Evolutionary conservation across 2,888 invertebrate genomes (phyloP), one percentile per base, ranked within the genome.

Genomic region (Sarcophaga carnaria): DNA sequence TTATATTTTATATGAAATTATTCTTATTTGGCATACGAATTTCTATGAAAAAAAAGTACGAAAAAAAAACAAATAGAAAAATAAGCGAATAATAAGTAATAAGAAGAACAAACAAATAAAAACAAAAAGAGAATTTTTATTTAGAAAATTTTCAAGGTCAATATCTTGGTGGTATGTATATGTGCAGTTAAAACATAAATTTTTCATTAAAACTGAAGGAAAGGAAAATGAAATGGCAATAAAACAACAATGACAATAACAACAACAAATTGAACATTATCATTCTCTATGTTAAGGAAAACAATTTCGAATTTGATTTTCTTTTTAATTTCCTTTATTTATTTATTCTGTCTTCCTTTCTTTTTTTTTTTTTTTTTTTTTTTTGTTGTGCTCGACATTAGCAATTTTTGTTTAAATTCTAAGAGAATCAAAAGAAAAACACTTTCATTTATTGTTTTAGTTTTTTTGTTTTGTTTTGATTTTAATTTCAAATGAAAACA

Each of bases 131-230:
- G 37, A 10, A 37, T 83, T 83, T 80, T 77, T 78, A 86, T 86
- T 74, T 83, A 64, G 11, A 78, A 81, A 78, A 67, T 72, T 20
- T 77, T 86, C 86, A 86, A 86, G 86, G 86, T 70, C 78, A 86
- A 60, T 83, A 87, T 81, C 72, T 80, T 59, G 70, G 22, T 27
- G 54, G 47, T 49, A 2, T 37, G 8, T 47, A 22, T 22, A 20
- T 54, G 80, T 70, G 69, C 69, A 64, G 49, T 1, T 25, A 54
- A 83, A 76, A 27, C 62, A 83, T 75, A 83, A 71, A 66, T 64
- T 47, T 83, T 71, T 75, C 45, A 62, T 76, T 79, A 69, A 67
- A 60, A 54, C 12, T 12, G 3, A 54, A 47, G 54, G 60, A 76
- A 75, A 75, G 20, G 76, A 59, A 79, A 64, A 75, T 76, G 37